Conservation (phyloP, 2,797 vertebrate species). For the Tapirus indicus region DNA sequence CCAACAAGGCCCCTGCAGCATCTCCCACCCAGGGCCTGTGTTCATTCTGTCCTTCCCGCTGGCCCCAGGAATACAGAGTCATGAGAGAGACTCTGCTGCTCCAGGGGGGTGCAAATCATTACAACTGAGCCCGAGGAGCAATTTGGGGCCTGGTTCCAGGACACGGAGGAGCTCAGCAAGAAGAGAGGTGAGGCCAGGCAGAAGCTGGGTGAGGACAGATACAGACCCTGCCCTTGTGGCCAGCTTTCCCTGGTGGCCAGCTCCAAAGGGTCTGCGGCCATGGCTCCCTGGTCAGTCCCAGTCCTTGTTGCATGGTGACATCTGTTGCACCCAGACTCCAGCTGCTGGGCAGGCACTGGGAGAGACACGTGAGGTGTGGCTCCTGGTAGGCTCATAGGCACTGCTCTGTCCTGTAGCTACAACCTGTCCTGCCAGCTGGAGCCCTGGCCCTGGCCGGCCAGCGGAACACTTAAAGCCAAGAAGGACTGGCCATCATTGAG, state of each 20-base stretch:
- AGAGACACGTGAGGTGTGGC: no score
- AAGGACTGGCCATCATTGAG: constrained; percentile 93
- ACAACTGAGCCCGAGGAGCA: constrained; percentile 92
- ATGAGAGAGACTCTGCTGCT: constrained; percentile 94
- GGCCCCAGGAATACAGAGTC: constrained; percentile 92
- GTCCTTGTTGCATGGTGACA: not conserved
- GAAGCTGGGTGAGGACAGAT: no score
- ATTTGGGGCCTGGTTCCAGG: constrained; percentile 92
- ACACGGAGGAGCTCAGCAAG: constrained; percentile 92
- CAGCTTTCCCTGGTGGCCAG: not conserved
- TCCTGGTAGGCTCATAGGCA: not conserved
- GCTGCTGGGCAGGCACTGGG: not conserved
- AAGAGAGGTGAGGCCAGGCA: constrained; percentile 90
- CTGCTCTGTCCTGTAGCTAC: constrained; percentile 83
- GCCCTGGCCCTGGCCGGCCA: constrained; percentile 92
- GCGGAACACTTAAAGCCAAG: constrained; percentile 93
- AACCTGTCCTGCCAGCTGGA: constrained; percentile 93
- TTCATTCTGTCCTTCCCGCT: not conserved
- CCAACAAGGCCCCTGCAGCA: not conserved
- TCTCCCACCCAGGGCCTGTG: no score
- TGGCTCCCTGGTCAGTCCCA: not conserved
- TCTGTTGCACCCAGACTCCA: not conserved
- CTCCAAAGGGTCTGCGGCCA: no score
- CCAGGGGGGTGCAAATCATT: constrained; percentile 92
- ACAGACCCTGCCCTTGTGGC: not conserved